phyloP scores from a whole-genome alignment of 2,113 vertebrate species.

The Pavo muticus region DNA sequence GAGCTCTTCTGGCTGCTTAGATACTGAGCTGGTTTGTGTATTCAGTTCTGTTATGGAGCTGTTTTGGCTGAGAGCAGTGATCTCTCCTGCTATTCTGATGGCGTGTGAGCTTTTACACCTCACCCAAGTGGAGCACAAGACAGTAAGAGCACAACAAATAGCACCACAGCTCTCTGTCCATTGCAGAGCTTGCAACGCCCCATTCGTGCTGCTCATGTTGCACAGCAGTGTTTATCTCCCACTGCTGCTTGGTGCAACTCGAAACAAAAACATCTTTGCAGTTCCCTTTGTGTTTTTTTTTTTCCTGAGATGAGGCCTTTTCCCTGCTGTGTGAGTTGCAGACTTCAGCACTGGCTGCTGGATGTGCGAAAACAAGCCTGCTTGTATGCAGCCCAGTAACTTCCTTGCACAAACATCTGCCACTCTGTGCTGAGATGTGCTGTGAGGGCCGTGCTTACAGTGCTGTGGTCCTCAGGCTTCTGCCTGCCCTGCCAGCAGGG shows the following conservation, averaged over 20 bases:
- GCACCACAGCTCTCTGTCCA: not conserved
- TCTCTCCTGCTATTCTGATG: not conserved
- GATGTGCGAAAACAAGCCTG: not conserved
- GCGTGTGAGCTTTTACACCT: fast-evolving
- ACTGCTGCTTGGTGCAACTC: not conserved
- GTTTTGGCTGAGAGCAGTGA: fast-evolving
- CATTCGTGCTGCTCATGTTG: not conserved
- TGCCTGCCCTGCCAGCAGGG: not conserved
- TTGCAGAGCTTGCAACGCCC: not conserved
- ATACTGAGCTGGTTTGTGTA: not conserved
- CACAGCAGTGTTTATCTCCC: not conserved
- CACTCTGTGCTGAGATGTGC: not conserved
- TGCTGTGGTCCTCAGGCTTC: fast-evolving
- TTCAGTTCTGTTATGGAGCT: not conserved
- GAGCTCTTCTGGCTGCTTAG: not conserved
- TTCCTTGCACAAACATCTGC: not conserved
- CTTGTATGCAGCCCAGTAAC: not conserved
- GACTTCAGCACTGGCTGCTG: not conserved
- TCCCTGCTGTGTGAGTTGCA: not conserved
- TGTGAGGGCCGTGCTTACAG: fast-evolving
- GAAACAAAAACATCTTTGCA: not conserved
- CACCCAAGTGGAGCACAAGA: not conserved
- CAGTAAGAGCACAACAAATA: not conserved
- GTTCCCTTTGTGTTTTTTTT: fast-evolving
- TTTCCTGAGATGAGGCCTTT: not conserved